Conservation (phyloP, 2,888 invertebrate genomes). For the Pherbina coryleti region DNA sequence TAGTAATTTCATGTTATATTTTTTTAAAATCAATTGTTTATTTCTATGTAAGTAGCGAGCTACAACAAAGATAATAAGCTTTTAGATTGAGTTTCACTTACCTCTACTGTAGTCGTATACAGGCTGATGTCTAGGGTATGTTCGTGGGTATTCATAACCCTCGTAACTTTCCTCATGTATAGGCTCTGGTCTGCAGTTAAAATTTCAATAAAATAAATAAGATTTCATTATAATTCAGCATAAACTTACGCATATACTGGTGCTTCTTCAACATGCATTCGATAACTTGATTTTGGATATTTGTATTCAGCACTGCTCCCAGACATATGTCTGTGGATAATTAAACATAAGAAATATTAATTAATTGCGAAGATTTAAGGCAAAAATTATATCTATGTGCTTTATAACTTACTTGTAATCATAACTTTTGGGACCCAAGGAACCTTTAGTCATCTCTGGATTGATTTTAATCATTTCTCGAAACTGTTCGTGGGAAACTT, state of each 20-base stretch:
- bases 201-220: no score
- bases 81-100: constrained; percentile 26
- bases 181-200: constrained; percentile 30
- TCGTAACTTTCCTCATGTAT: constrained; percentile 40
- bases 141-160: constrained; percentile 29
- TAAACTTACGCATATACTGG: background rate
- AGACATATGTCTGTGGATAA: constrained; percentile 58
- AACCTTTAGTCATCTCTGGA: constrained; percentile 46
- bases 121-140: constrained; percentile 31
- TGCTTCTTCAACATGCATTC: constrained; percentile 40
- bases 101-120: constrained; percentile 47
- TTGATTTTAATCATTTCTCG: constrained; percentile 74
- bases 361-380: constrained; percentile 29
- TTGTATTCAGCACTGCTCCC: constrained; percentile 53
- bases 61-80: background rate
- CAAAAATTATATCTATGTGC: background rate
- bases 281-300: constrained; percentile 58
- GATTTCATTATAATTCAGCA: no score
- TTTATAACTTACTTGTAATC: constrained; percentile 38
- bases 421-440: constrained; percentile 24
- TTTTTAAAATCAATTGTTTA: no score
- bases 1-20: background rate
- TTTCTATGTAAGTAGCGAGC: background rate
- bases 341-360: constrained; percentile 33
- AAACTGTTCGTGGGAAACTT: constrained; percentile 84